Evolutionary conservation across 2,797 vertebrate genomes (phyloP).

Genomic region (Poecilia wingei): DNA sequence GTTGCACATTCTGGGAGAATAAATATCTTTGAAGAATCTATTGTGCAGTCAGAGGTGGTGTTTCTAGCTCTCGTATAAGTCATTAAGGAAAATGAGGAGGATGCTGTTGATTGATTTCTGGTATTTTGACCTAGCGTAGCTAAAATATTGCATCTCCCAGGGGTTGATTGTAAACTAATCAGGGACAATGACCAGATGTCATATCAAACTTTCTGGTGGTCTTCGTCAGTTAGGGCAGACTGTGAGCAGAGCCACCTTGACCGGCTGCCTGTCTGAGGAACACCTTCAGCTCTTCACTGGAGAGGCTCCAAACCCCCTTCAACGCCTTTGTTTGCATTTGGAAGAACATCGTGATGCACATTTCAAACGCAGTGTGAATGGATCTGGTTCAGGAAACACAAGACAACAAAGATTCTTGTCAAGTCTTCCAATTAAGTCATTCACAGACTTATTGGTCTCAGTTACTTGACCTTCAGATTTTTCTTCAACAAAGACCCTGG

Average conservation of each 20-base stretch:
- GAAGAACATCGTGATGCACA: neutral
- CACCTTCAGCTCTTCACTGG: no score
- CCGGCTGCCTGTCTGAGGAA: no score
- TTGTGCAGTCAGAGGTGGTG: neutral
- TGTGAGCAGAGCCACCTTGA: no score
- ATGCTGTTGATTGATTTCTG: neutral
- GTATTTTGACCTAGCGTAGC: accelerated
- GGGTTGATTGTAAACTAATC: no score
- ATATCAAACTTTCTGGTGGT: no score
- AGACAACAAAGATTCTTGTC: neutral
- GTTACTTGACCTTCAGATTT: neutral
- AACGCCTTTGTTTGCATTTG: neutral
- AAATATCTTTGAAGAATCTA: no score
- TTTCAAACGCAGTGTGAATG: neutral
- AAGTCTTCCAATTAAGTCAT: neutral
- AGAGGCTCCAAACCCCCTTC: neutral
- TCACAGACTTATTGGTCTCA: neutral
- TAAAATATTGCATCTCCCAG: neutral
- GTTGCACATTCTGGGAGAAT: neutral
- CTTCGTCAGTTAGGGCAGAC: no score
- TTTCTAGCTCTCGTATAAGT: neutral
- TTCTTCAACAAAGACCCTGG: neutral
- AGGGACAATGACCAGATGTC: no score
- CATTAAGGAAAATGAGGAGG: neutral
- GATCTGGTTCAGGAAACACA: no score